Evolutionary conservation across 2,888 invertebrate genomes (phyloP).

Genomic region (Allophyes oxyacanthae): DNA sequence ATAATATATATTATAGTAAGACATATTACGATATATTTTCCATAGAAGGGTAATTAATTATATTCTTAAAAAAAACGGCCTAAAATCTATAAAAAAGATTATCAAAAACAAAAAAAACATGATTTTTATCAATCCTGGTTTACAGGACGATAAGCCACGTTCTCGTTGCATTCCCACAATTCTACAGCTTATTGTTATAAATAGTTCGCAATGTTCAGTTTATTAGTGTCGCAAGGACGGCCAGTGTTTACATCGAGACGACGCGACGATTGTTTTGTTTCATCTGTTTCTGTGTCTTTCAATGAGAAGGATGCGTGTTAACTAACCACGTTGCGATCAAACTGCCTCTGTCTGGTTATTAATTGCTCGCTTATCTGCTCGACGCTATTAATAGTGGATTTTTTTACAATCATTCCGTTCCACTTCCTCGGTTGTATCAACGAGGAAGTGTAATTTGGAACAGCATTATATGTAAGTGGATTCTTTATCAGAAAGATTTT

Average conservation of each 20-base stretch:
- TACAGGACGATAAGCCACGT: not conserved
- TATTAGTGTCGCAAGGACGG: conserved; percentile 27
- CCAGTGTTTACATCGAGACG: conserved; percentile 12
- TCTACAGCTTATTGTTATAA: conserved; percentile 8
- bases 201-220: conserved; percentile 27
- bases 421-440: conserved; percentile 51
- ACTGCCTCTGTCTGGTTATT: conserved; percentile 63
- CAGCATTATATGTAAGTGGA: not conserved
- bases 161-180: conserved; percentile 10
- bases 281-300: not conserved
- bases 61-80: too few species aligned
- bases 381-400: conserved; percentile 52
- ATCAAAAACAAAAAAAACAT: too few species aligned
- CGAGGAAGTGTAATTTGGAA: conserved; percentile 46
- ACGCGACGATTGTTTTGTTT: not conserved
- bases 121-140: too few species aligned
- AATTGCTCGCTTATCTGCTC: conserved; percentile 58
- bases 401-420: conserved; percentile 54
- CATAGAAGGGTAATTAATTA: too few species aligned
- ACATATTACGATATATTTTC: too few species aligned
- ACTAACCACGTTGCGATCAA: conserved; percentile 25
- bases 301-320: conserved; percentile 27
- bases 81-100: too few species aligned
- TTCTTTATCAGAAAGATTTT: conserved; percentile 6
- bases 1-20: too few species aligned